Evolutionary conservation across 1,140 invertebrate species (phyloP).

Genomic region (Papilio machaon): DNA sequence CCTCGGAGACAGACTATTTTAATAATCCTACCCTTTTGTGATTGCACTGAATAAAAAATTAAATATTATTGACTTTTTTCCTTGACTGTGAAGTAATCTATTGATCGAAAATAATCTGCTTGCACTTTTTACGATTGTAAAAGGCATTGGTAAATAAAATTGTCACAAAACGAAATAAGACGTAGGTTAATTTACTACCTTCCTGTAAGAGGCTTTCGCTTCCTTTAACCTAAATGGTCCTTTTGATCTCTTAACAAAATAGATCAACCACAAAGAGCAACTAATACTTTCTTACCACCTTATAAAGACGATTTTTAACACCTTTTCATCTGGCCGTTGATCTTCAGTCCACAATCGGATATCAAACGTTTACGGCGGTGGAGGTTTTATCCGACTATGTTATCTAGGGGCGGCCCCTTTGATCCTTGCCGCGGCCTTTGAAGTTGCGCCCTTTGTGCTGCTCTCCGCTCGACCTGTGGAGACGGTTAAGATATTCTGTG

Average conservation of each 20-base stretch:
- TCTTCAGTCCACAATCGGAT: conserved; percentile 70
- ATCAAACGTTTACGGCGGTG: conserved; percentile 59
- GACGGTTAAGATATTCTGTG: conserved; percentile 58
- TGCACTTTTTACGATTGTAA: not conserved
- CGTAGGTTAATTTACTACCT: not conserved
- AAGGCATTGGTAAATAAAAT: conserved; percentile 1
- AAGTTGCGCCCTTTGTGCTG: conserved; percentile 50
- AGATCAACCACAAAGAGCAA: conserved; percentile 35
- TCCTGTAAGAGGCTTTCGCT: not conserved
- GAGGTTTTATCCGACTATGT: conserved; percentile 60
- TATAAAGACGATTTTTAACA: conserved; percentile 52
- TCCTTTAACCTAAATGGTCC: conserved; percentile 19
- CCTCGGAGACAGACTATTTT: not conserved
- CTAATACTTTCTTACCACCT: conserved; percentile 40
- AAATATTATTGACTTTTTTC: not conserved
- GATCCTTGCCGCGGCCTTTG: conserved; percentile 62
- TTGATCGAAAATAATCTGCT: not conserved
- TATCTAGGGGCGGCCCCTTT: conserved; percentile 62
- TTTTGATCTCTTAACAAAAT: conserved; percentile 44
- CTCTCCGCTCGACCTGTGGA: conserved; percentile 60
- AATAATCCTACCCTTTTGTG: not conserved
- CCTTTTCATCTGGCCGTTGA: conserved; percentile 53
- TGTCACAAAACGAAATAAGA: conserved; percentile 4
- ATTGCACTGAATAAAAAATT: not conserved
- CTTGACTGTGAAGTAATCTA: not conserved